Evolutionary conservation across 2,888 invertebrate genomes (phyloP).

Genomic region (Rotaria macrura): DNA sequence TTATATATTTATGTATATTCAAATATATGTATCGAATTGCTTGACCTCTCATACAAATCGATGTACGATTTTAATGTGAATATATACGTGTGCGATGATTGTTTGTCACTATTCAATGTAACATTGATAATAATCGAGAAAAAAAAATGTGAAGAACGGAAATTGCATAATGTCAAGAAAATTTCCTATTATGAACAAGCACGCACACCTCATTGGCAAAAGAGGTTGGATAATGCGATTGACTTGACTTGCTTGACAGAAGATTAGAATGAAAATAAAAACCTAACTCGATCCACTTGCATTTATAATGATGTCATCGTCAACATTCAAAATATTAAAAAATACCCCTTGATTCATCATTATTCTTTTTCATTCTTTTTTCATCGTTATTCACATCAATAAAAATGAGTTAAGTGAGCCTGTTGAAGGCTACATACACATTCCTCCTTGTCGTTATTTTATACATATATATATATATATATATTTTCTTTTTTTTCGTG

Average conservation of each 20-base stretch:
- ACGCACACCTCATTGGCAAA: background rate
- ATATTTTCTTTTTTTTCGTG: background rate
- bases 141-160: background rate
- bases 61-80: background rate
- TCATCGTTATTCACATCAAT: background rate
- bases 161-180: background rate
- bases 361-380: background rate
- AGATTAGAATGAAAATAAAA: background rate
- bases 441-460: background rate
- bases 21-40: background rate
- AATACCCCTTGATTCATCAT: background rate
- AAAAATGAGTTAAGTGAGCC: background rate
- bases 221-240: background rate
- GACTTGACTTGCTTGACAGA: slow-evolving; percentile 1
- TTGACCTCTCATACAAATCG: background rate
- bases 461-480: background rate
- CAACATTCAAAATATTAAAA: background rate
- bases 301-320: background rate
- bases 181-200: background rate
- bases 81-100: background rate
- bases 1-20: too few species aligned
- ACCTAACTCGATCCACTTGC: background rate
- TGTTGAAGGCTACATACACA: background rate
- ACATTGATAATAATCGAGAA: background rate
- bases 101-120: slow-evolving; percentile 3